Base-by-base conservation (phyloP, 1,140 invertebrate genomes). In the Drosophila rhopaloa region DNA sequence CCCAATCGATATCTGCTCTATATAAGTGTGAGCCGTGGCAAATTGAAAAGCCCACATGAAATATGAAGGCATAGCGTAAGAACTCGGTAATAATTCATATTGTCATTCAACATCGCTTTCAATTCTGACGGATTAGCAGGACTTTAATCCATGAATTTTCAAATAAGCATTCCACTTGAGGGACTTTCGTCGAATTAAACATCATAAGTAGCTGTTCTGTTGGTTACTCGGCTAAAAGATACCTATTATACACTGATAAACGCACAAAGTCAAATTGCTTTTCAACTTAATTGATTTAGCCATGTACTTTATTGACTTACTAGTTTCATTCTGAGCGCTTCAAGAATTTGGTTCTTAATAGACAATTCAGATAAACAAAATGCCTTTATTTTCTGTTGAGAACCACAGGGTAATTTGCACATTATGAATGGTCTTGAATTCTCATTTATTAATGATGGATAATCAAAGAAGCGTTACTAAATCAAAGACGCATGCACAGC, bases 381-480 rank as follows among this genome's bases (percentile, higher is more conserved):
- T 24, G 24, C 24, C 24, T 24, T 24, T 4, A 24, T 24, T 24
- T 24, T 24, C 24, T 24, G 24, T 32, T 58, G 10, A 51, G 16
- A 14, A n/a, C 10, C n/a, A 40, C n/a, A 35, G 27, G 27, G n/a
- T 50, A 16, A 10, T 32, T 14, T 50, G 8, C n/a, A 2, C 14
- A 0, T 41, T 14, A 14, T 41, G 16, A 9, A 16, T 7, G 11
- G 3, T 10, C 53, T 11, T 8, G 11, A 24, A 67, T 5, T 27
- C 27, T 32, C 37, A 74, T 50, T 59, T 51, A 56, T 67, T 46
- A 67, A 81, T 61, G 63, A 35, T 66, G 32, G 27, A 63, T 46
- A 78, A 38, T 74, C 79, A 68, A 61, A 46, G 62, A 56, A 54
- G 74, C 79, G 53, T 43, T 58, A 40, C 37, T 9, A 19, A 62